Conservation (phyloP, 2,888 invertebrate genomes). For the Nemoura dubitans region DNA sequence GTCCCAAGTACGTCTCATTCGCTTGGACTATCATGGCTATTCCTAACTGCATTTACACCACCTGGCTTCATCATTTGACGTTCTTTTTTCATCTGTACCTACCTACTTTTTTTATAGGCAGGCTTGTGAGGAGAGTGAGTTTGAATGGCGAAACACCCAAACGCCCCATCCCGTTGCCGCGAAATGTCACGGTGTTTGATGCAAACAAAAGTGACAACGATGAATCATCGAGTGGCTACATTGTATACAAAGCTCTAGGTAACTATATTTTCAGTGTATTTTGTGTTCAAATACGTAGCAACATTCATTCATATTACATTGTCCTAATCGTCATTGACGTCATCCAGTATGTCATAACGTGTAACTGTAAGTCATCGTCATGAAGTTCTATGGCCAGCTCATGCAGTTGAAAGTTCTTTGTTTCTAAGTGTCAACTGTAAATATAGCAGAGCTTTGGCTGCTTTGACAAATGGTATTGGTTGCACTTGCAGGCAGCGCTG, state of each 20-base stretch:
- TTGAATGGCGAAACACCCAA: constrained; percentile 54
- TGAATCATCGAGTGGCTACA: neutral
- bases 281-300: too few relatives aligned
- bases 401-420: too few relatives aligned
- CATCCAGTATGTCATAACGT: too few relatives aligned
- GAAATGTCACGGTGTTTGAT: neutral
- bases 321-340: too few relatives aligned
- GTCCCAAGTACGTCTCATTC: constrained; percentile 58
- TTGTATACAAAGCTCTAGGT: neutral
- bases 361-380: too few relatives aligned
- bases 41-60: neutral
- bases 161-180: constrained; percentile 27
- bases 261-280: neutral
- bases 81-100: too few relatives aligned
- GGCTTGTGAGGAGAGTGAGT: constrained; percentile 58
- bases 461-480: too few relatives aligned
- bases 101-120: constrained; percentile 55
- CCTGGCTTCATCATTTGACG: too few relatives aligned
- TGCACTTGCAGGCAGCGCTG: neutral
- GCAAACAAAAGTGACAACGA: neutral
- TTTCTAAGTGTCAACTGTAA: too few relatives aligned
- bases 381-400: too few relatives aligned
- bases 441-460: too few relatives aligned
- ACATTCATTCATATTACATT: too few relatives aligned
- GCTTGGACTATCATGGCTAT: neutral